These are phyloP conservation scores for Clepsis dumicolana DNA, from an alignment of 2,888 invertebrate genomes.

Conservation along the genomic window DNA sequence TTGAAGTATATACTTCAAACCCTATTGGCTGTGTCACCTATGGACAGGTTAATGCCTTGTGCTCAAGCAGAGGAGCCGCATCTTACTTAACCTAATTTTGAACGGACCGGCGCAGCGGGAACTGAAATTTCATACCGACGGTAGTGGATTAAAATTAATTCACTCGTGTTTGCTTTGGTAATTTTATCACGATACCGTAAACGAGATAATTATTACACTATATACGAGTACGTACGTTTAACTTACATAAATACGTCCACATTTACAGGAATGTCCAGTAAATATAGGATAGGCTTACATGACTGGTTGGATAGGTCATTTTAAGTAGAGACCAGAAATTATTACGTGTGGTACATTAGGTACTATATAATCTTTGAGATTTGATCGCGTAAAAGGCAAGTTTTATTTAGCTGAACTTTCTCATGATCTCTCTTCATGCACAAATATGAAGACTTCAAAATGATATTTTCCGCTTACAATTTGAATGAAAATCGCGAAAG, in stretches of 20 bases:
- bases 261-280: too few relatives aligned
- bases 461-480: background rate
- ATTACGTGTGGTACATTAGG: too few relatives aligned
- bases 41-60: constrained; percentile 15
- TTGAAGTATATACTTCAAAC: too few relatives aligned
- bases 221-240: background rate
- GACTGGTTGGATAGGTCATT: too few relatives aligned
- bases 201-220: background rate
- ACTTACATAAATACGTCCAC: too few relatives aligned
- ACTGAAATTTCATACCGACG: constrained; percentile 9
- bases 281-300: too few relatives aligned
- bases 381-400: too few relatives aligned
- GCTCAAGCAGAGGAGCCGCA: constrained; percentile 10
- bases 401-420: too few relatives aligned
- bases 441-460: too few relatives aligned
- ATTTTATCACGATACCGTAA: background rate
- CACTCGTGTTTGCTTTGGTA: background rate
- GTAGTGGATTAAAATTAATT: constrained; percentile 6
- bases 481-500: background rate
- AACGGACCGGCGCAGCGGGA: constrained; percentile 6
- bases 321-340: too few relatives aligned
- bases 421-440: too few relatives aligned
- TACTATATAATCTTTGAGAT: too few relatives aligned
- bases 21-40: constrained; percentile 4
- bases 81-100: constrained; percentile 41